Evolutionary conservation across 2,797 vertebrate species (phyloP).

Genomic region (Echeneis naucrates): DNA sequence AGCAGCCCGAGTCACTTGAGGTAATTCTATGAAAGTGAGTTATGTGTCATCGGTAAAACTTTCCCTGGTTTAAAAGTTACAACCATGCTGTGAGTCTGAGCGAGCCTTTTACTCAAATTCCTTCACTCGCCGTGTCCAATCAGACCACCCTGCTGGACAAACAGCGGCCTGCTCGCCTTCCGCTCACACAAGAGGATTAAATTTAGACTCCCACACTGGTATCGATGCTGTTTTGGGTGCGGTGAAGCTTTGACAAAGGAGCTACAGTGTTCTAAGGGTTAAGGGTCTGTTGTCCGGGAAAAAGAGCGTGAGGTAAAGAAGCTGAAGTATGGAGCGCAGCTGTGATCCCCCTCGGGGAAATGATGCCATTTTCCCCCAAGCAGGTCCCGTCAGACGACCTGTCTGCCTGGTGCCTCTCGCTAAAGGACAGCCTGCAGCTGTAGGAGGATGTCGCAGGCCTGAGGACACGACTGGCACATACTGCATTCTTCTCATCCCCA

Average conservation of each 20-base stretch:
- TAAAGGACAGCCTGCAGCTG: slow-evolving; percentile 64
- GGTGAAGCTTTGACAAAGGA: slow-evolving; percentile 35
- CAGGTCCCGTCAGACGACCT: slow-evolving; percentile 42
- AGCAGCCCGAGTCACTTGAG: slow-evolving; percentile 3
- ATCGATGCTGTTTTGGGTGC: slow-evolving; percentile 33
- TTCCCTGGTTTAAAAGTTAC: slow-evolving; percentile 23
- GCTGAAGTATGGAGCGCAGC: slow-evolving; percentile 66
- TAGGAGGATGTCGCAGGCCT: slow-evolving; percentile 33
- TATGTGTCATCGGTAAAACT: slow-evolving; percentile 29
- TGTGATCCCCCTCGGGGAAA: slow-evolving; percentile 47
- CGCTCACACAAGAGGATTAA: slow-evolving; percentile 27
- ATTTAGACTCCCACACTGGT: slow-evolving; percentile 38
- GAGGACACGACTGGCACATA: slow-evolving; percentile 48
- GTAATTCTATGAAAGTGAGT: slow-evolving; percentile 26
- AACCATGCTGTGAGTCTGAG: slow-evolving; percentile 35
- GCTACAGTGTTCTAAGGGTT: slow-evolving; percentile 27
- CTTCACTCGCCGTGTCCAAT: slow-evolving; percentile 58
- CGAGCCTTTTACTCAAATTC: slow-evolving; percentile 40
- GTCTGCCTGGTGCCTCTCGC: slow-evolving; percentile 59
- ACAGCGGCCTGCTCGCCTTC: slow-evolving; percentile 25
- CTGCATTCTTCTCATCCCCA: slow-evolving; percentile 59
- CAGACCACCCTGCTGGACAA: slow-evolving; percentile 71
- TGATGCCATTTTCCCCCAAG: slow-evolving; percentile 25
- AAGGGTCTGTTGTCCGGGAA: slow-evolving; percentile 26
- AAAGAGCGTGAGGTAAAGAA: slow-evolving; percentile 49